Conservation (phyloP, 1,140 invertebrate genomes). For the Caenorhabditis brenneri region DNA sequence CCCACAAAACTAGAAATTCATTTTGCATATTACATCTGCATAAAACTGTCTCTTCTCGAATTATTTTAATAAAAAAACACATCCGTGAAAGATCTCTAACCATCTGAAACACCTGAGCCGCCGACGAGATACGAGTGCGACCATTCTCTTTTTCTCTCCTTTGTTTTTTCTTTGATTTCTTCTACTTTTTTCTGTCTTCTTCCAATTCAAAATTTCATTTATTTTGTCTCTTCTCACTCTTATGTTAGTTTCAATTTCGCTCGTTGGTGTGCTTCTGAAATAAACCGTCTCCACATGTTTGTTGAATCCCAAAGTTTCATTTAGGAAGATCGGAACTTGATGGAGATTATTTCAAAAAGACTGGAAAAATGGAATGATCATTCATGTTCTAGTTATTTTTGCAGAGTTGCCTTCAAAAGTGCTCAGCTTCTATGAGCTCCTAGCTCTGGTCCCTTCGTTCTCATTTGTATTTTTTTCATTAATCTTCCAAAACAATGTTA, state of each 20-base stretch:
- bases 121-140: constrained; percentile 37
- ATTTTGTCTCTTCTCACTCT: neutral
- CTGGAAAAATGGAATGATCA: too few relatives aligned
- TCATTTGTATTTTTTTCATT: too few relatives aligned
- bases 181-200: neutral
- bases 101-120: neutral
- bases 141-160: neutral
- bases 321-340: constrained; percentile 1
- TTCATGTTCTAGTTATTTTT: too few relatives aligned
- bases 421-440: too few relatives aligned
- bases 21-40: neutral
- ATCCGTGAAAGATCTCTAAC: constrained; percentile 15
- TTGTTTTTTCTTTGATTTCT: neutral
- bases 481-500: neutral
- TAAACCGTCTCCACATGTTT: constrained; percentile 42
- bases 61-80: neutral
- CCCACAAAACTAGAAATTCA: neutral
- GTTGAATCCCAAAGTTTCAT: neutral
- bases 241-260: constrained; percentile 37
- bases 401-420: too few relatives aligned
- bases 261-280: constrained; percentile 42
- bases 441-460: too few relatives aligned
- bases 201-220: neutral
- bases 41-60: neutral
- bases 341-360: too few relatives aligned